Evolutionary conservation across 2,113 vertebrate genomes (phyloP).

Genomic region (Megaceryle torquata): DNA sequence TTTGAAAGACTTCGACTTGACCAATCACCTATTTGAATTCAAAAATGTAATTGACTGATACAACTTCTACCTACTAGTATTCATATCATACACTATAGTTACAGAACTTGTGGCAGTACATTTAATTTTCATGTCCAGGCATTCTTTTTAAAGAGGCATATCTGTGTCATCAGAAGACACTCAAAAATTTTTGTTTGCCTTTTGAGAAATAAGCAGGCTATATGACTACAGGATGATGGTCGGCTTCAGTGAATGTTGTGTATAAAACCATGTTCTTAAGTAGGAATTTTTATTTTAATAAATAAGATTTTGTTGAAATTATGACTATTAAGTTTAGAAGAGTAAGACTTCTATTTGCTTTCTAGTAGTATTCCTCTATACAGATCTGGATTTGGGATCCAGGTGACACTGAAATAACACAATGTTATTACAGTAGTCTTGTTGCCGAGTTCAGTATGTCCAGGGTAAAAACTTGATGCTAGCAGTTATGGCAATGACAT

Average conservation of each 20-base stretch:
- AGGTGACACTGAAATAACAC: background rate
- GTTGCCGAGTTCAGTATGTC: background rate
- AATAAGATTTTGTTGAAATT: background rate
- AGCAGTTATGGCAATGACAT: background rate
- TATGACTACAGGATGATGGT: background rate
- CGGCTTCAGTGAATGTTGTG: background rate
- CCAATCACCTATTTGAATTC: background rate
- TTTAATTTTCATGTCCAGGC: slow-evolving; percentile 35
- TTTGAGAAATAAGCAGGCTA: background rate
- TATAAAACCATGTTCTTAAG: background rate
- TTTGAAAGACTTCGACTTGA: background rate
- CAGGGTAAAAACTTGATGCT: background rate
- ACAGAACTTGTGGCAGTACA: slow-evolving; percentile 5
- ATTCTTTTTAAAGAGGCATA: background rate
- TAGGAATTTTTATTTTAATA: background rate
- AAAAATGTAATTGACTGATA: background rate
- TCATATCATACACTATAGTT: background rate
- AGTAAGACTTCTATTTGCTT: background rate
- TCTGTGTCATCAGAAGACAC: background rate
- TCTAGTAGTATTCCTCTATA: background rate
- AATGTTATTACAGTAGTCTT: background rate
- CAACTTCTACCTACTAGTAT: background rate
- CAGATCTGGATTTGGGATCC: background rate
- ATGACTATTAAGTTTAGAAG: background rate
- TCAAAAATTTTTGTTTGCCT: background rate